Evolutionary conservation across 2,888 invertebrate genomes (phyloP), one percentile per base, ranked within the genome.

Genomic region (Euplexia lucipara): DNA sequence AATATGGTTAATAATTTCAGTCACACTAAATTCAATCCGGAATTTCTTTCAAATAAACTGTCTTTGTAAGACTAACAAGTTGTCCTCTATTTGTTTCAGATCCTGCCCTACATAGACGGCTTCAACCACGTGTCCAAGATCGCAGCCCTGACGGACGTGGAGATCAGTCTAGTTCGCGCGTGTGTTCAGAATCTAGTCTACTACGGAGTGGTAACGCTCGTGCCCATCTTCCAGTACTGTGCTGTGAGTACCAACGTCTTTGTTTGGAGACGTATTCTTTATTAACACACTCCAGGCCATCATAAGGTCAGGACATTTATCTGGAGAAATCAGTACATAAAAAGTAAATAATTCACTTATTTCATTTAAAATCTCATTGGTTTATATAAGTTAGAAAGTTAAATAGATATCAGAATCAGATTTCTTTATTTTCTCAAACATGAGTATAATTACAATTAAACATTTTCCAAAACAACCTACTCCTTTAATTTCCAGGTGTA

Each of bases 181-280:
- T 97, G 98, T 86, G 96, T 98, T 4, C 97, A 97, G 91, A 98
- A 98, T 91, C 96, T 98, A 60, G 96, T 97, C 91, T 97, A 96
- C 91, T 97, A 97, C 82, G 97, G 97, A 12, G 97, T 97, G 12
- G 97, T 97, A 9, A 97, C 97, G 4, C 91, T 98, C 34, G 97
- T 97, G 69, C 97, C 98, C 16, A 97, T 98, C 85, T 98, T 98
- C 90, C 97, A 97, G 90, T 98, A 98, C 90, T 97, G 97, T 67
- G 98, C 98, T 86, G 94, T 93, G 58, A 91, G 93, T 90, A 22
- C 26, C 14, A 39, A 3, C 6, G 5, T n/a, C 3, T 37, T 37
- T 37, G 37, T 26, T 5, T 26, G 5, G 26, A 26, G 26, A 26
- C 26, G 3, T 26, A 26, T n/a, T n/a, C n/a, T n/a, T n/a, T n/a